Percentiles rank a stretch among this genome's conserved stretches.
phyloP scores from a whole-genome alignment of 2,797 vertebrate genomes.

The Pangasius mekongensis region DNA sequence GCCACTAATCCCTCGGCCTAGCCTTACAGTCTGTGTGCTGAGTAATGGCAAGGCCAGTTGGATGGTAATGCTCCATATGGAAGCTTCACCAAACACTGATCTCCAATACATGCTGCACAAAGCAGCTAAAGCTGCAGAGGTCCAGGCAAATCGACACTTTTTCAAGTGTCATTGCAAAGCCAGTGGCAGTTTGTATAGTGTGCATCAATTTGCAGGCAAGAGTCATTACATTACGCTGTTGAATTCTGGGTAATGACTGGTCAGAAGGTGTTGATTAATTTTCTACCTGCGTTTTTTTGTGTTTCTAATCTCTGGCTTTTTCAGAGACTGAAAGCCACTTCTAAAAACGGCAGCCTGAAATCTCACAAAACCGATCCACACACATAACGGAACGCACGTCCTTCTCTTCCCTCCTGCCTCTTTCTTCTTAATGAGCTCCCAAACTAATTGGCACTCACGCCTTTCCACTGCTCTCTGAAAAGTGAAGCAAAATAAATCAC shows the following conservation, averaged over 20 bases:
- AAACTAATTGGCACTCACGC: slow-evolving; percentile 18
- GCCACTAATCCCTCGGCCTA: slow-evolving; percentile 24
- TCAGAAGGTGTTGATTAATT: neutral
- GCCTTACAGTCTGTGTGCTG: slow-evolving; percentile 5
- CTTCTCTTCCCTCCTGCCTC: neutral
- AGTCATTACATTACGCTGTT: neutral
- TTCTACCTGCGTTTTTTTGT: neutral
- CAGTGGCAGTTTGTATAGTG: neutral
- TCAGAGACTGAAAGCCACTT: neutral
- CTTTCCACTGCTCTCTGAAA: neutral
- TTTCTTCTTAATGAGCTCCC: slow-evolving; percentile 20
- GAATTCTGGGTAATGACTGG: neutral
- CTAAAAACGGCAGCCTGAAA: neutral
- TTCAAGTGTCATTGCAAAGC: neutral
- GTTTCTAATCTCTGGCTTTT: neutral
- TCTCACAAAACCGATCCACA: neutral
- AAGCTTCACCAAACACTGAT: neutral
- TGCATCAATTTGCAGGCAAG: neutral
- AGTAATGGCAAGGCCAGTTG: slow-evolving; percentile 14
- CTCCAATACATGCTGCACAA: neutral
- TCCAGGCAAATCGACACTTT: neutral
- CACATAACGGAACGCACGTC: neutral
- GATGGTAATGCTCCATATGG: slow-evolving; percentile 31
- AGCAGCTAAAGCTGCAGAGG: neutral
- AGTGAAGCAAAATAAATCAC: slow-evolving; percentile 25